phyloP scores from a whole-genome alignment of 2,888 invertebrate genomes.

The Lepidocyrtinus sp. region DNA sequence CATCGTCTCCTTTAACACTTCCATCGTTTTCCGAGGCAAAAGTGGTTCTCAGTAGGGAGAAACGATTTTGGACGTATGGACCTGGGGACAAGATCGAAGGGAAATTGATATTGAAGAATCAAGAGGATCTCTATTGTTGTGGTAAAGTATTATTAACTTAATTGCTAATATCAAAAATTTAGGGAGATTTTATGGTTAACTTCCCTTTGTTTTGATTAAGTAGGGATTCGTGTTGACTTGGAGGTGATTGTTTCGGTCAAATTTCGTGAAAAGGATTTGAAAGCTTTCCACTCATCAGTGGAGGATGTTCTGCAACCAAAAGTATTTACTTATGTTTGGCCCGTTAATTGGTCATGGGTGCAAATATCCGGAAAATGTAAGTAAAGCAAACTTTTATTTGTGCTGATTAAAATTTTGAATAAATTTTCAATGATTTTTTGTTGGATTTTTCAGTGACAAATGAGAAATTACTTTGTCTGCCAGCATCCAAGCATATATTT shows the following conservation, averaged over 20 bases:
- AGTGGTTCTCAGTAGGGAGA: constrained; percentile 52
- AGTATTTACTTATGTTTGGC: constrained; percentile 59
- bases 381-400: neutral
- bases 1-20: constrained; percentile 32
- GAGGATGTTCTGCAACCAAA: constrained; percentile 51
- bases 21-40: constrained; percentile 48
- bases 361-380: constrained; percentile 61
- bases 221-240: constrained; percentile 57
- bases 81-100: constrained; percentile 60
- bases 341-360: constrained; percentile 61
- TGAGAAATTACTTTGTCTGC: constrained; percentile 50
- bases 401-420: neutral
- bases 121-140: constrained; percentile 45
- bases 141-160: constrained; percentile 27
- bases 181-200: neutral
- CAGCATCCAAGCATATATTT: constrained; percentile 57
- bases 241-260: constrained; percentile 55
- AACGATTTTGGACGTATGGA: constrained; percentile 57
- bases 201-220: neutral
- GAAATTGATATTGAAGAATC: constrained; percentile 42
- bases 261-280: constrained; percentile 49
- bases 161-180: too few species aligned
- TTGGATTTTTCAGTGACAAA: constrained; percentile 41
- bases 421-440: too few species aligned
- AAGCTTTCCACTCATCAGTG: constrained; percentile 33